Evolutionary conservation across 2,113 vertebrate genomes (phyloP).

Genomic region (Micronycteris hirsuta): DNA sequence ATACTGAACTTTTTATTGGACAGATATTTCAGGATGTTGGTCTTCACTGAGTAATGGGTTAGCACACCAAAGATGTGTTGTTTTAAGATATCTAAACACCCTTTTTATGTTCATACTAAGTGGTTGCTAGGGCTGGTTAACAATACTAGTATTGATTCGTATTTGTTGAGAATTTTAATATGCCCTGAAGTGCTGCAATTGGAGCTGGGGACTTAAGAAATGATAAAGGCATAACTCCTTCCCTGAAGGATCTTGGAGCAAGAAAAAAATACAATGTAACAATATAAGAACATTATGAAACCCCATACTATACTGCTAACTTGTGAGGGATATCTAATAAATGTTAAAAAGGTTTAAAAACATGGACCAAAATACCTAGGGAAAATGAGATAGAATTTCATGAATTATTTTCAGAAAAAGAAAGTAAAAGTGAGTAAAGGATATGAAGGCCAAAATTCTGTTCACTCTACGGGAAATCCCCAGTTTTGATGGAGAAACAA

Average conservation of each 20-base stretch:
- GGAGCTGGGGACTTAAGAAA: neutral
- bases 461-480: neutral
- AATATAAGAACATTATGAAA: neutral
- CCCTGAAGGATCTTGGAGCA: neutral
- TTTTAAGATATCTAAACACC: neutral
- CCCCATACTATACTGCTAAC: neutral
- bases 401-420: constrained; percentile 7
- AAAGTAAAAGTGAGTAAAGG: constrained; percentile 18
- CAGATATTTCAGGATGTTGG: neutral
- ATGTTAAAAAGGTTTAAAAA: neutral
- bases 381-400: neutral
- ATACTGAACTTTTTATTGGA: neutral
- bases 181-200: neutral
- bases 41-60: neutral
- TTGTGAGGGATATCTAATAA: neutral
- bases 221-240: neutral
- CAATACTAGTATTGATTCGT: neutral
- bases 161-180: neutral
- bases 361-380: neutral
- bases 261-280: neutral
- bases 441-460: neutral
- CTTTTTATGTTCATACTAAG: neutral
- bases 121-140: neutral
- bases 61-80: neutral
- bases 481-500: neutral